Conservation (phyloP, 2,113 vertebrate genomes). For the Acrocephalus arundinaceus region DNA sequence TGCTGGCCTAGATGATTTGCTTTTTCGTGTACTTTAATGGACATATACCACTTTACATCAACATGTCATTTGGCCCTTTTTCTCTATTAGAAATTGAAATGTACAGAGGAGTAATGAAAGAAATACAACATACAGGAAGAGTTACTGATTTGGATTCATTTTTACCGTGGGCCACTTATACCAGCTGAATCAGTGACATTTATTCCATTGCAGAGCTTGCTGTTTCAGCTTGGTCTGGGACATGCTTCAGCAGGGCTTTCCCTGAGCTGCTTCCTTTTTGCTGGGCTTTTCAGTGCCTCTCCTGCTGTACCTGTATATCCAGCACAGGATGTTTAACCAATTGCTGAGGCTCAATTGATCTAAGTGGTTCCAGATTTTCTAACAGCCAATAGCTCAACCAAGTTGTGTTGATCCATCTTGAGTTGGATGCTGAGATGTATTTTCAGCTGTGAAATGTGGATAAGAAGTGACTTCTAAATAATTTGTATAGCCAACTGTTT, state of each 20-base stretch:
- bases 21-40: background rate
- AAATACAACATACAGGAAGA: background rate
- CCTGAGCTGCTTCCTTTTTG: background rate
- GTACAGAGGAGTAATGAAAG: background rate
- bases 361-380: background rate
- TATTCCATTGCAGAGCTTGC: background rate
- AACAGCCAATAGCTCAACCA: background rate
- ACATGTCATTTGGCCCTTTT: background rate
- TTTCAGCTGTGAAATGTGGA: background rate
- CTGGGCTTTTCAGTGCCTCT: background rate
- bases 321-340: accelerated
- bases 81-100: background rate
- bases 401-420: background rate
- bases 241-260: background rate
- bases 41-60: background rate
- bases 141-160: background rate
- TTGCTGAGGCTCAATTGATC: background rate
- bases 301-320: background rate
- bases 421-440: background rate
- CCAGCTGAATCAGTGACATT: background rate
- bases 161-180: background rate
- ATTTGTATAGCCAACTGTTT: background rate
- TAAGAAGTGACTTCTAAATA: background rate
- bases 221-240: background rate
- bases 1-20: background rate